phyloP scores from a whole-genome alignment of 2,113 vertebrate species.

The Oceanodroma tethys region DNA sequence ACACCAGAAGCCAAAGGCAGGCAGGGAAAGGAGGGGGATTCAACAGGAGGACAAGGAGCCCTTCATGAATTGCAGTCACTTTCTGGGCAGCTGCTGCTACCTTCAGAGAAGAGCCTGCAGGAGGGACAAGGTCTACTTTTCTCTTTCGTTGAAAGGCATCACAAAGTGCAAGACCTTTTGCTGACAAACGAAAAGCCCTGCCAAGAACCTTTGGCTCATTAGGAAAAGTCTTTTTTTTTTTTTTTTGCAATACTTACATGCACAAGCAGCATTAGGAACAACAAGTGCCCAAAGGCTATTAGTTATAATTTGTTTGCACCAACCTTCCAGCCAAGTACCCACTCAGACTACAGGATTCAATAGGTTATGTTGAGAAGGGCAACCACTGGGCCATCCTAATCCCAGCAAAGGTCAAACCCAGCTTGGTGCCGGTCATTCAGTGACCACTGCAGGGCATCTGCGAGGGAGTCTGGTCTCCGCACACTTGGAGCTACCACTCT shows the following conservation, averaged over 20 bases:
- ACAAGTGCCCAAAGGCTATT: slow-evolving; percentile 70
- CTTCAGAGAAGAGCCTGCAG: slow-evolving; percentile 40
- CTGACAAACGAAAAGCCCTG: slow-evolving; percentile 69
- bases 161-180: slow-evolving; percentile 61
- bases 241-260: neutral
- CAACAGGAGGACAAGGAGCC: neutral
- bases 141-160: slow-evolving; percentile 10
- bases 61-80: neutral
- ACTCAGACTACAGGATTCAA: neutral
- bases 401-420: neutral
- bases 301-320: neutral
- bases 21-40: neutral
- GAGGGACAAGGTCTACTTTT: slow-evolving; percentile 71
- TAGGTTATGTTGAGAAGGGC: neutral
- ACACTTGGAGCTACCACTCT: neutral
- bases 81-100: slow-evolving; percentile 19
- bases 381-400: neutral
- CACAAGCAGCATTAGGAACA: slow-evolving; percentile 23
- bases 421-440: neutral
- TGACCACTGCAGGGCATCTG: neutral
- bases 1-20: neutral
- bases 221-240: slow-evolving; percentile 22
- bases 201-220: slow-evolving; percentile 69
- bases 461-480: neutral
- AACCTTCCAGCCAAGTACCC: neutral